Evolutionary conservation across 2,113 vertebrate genomes (phyloP).

Genomic region (Dromaius novaehollandiae): DNA sequence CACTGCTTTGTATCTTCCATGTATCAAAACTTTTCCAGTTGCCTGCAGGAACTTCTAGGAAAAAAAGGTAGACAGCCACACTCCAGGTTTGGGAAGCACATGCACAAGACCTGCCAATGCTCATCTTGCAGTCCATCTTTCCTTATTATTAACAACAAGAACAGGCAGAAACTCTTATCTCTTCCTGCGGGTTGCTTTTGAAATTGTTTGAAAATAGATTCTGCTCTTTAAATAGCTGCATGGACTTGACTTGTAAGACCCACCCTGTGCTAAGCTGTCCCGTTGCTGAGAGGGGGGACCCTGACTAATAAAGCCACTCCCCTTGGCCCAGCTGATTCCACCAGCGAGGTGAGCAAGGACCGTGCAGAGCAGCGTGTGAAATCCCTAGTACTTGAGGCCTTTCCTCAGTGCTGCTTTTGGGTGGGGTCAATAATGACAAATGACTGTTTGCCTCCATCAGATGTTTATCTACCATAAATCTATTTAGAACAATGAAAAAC

Average conservation of each 20-base stretch:
- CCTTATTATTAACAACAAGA: background rate
- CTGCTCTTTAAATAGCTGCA: background rate
- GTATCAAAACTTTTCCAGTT: background rate
- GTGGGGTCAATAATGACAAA: background rate
- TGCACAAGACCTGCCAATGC: accelerated
- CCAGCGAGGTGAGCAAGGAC: background rate
- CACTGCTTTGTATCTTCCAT: background rate
- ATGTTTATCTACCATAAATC: background rate
- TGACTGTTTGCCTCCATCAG: background rate
- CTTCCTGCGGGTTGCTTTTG: accelerated
- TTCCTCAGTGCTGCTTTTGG: background rate
- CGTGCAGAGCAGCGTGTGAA: background rate
- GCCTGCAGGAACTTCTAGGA: background rate
- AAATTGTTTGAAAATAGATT: background rate
- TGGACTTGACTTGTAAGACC: background rate
- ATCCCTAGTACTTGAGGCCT: background rate
- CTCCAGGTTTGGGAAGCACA: background rate
- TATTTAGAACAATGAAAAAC: background rate
- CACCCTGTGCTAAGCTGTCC: background rate
- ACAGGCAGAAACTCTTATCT: background rate
- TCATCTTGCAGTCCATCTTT: background rate
- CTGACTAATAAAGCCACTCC: background rate
- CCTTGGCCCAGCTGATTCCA: background rate
- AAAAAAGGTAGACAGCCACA: background rate
- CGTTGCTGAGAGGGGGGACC: background rate